Evolutionary conservation across 2,888 invertebrate genomes (phyloP).

Genomic region (Mythimna vitellina): DNA sequence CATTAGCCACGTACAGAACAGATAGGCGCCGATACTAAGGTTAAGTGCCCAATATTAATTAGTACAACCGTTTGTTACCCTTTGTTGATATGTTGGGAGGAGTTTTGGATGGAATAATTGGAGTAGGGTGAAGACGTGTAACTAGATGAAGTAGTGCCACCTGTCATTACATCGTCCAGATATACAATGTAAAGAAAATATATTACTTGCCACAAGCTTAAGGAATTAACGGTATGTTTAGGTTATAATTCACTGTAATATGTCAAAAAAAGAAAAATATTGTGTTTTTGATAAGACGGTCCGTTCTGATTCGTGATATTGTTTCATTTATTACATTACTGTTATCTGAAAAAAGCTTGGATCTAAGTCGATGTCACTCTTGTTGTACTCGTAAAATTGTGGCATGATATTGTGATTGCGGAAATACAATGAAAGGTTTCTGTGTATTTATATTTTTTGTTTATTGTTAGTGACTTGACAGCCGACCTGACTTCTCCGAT

Average conservation of each 20-base stretch:
- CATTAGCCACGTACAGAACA: conserved; percentile 45
- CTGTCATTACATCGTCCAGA: conserved; percentile 33
- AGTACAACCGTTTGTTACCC: conserved; percentile 55
- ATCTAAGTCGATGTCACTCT: not conserved
- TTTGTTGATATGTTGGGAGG: conserved; percentile 55
- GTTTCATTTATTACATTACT: not conserved
- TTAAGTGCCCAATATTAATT: conserved; percentile 59
- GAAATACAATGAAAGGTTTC: too few relatives aligned
- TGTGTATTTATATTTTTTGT: too few relatives aligned
- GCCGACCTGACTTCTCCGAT: too few relatives aligned
- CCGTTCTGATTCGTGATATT: too few relatives aligned
- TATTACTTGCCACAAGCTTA: not conserved
- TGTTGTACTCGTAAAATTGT: too few relatives aligned
- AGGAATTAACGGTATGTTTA: not conserved
- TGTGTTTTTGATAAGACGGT: too few relatives aligned
- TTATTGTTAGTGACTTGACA: too few relatives aligned
- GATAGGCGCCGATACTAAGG: conserved; percentile 55
- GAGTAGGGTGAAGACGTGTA: conserved; percentile 48
- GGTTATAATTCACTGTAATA: not conserved
- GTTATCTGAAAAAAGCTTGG: not conserved
- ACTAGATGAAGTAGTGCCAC: conserved; percentile 40
- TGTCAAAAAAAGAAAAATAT: too few relatives aligned
- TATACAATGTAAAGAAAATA: not conserved
- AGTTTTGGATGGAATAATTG: conserved; percentile 52
- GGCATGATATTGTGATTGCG: too few relatives aligned